phyloP scores from a whole-genome alignment of 1,140 invertebrate genomes.

The Macrobrachium rosenbergii region DNA sequence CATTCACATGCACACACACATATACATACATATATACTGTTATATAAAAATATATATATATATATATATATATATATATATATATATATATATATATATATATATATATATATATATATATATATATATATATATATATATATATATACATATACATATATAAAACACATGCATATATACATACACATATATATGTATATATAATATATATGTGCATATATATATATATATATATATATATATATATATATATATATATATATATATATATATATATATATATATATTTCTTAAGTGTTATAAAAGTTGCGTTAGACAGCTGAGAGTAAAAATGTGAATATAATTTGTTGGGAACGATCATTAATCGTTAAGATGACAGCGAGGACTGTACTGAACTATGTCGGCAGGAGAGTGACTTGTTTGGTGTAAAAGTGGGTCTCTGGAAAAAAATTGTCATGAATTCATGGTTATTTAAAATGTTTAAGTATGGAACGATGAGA shows the following conservation, averaged over 20 bases:
- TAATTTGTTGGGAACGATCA: no score
- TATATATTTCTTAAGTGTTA: no score
- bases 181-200: neutral
- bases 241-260: neutral
- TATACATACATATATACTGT: neutral
- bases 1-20: neutral
- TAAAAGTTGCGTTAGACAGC: no score
- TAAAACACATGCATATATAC: neutral
- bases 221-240: constrained; percentile 11
- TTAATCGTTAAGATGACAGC: no score
- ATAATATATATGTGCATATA: neutral
- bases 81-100: constrained; percentile 12
- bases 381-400: no score
- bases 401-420: no score
- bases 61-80: constrained; percentile 22
- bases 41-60: constrained; percentile 12
- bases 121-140: neutral
- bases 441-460: no score
- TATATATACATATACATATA: neutral
- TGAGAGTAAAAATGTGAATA: no score
- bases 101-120: constrained; percentile 7
- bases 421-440: no score
- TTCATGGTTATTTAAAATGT: no score
- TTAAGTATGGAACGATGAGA: no score
- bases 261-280: no score